phyloP scores from a whole-genome alignment of 2,888 invertebrate species.

The Agrochola lychnidis region DNA sequence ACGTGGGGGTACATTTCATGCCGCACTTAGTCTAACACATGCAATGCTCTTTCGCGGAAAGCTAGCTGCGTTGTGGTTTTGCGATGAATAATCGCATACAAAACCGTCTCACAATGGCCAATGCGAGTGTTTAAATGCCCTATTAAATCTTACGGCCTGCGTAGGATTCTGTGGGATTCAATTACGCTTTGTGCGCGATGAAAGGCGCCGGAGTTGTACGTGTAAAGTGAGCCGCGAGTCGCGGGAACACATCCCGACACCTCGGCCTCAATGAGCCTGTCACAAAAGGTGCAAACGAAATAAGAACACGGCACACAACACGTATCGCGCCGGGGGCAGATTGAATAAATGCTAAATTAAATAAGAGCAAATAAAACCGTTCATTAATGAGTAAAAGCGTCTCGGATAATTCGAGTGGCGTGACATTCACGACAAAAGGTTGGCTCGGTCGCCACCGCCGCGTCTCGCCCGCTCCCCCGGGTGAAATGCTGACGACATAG shows the following conservation, averaged over 20 bases:
- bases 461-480: conserved; percentile 68
- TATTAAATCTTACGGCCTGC: conserved; percentile 90
- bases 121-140: conserved; percentile 91
- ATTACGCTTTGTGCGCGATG: conserved; percentile 90
- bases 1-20: conserved; percentile 78
- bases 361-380: conserved; percentile 89
- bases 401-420: conserved; percentile 84
- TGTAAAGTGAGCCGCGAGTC: conserved; percentile 88
- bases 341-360: conserved; percentile 91
- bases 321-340: conserved; percentile 86
- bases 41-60: conserved; percentile 83
- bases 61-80: conserved; percentile 84
- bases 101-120: conserved; percentile 89
- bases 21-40: conserved; percentile 82
- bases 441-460: conserved; percentile 68
- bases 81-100: conserved; percentile 89
- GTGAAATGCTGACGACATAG: conserved; percentile 71
- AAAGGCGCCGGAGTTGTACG: conserved; percentile 88
- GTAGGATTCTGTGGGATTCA: conserved; percentile 91
- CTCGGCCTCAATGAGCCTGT: conserved; percentile 89
- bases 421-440: conserved; percentile 83
- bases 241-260: conserved; percentile 89
- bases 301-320: conserved; percentile 83
- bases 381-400: conserved; percentile 87
- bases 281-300: conserved; percentile 90